A percentile compares a stretch with the other conserved stretches of the same genome.
Evolutionary conservation across 1,140 invertebrate species (phyloP).

Genomic region (Drosophila busckii): DNA sequence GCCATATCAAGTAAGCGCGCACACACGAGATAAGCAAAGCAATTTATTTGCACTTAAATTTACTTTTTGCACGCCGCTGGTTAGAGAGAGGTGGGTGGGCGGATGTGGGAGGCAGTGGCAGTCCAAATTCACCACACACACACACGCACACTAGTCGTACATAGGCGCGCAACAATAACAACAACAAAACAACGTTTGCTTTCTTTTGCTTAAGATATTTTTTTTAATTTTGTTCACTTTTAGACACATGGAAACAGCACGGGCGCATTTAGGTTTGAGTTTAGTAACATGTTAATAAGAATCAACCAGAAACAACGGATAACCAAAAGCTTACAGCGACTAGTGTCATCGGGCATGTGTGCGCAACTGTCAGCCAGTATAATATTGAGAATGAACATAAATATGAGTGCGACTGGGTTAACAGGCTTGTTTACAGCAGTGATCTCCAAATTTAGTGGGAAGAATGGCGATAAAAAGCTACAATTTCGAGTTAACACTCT

Average conservation of each 20-base stretch:
- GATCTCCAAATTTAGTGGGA: too few relatives aligned
- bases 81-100: not conserved
- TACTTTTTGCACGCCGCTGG: slow-evolving; percentile 59
- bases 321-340: too few relatives aligned
- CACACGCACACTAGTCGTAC: slow-evolving; percentile 27
- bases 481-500: too few relatives aligned
- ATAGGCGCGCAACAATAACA: slow-evolving; percentile 17
- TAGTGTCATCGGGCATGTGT: too few relatives aligned
- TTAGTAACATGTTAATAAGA: slow-evolving; percentile 27
- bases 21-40: slow-evolving; percentile 70
- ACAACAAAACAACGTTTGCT: slow-evolving; percentile 49
- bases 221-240: slow-evolving; percentile 13
- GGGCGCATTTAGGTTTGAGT: slow-evolving; percentile 11
- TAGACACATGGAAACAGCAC: not conserved
- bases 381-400: too few relatives aligned
- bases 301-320: too few relatives aligned
- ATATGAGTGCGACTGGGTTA: too few relatives aligned
- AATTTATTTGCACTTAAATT: slow-evolving; percentile 75
- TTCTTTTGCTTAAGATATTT: slow-evolving; percentile 22
- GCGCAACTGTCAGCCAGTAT: too few relatives aligned
- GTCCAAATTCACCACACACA: slow-evolving; percentile 63
- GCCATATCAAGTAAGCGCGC: slow-evolving; percentile 46
- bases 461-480: too few relatives aligned
- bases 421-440: too few relatives aligned
- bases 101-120: slow-evolving; percentile 16